Evolutionary conservation across 2,888 invertebrate species (phyloP), one percentile per base, ranked within the genome.

Genomic region (Drosophila diplacantha): DNA sequence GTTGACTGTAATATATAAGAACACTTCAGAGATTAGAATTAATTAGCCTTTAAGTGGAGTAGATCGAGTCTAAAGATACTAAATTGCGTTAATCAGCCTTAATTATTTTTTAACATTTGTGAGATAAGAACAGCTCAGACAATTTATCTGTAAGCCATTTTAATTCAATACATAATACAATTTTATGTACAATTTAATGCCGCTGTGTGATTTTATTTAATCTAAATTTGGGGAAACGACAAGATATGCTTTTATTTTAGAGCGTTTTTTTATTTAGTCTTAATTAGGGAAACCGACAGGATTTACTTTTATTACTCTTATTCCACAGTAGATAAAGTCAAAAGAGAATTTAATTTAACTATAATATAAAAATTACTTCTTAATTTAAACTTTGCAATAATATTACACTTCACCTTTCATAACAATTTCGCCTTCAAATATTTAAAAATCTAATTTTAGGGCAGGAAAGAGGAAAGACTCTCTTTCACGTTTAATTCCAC

Each of bases 341-440:
- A 11, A 18, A 12, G 3, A 18, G 0, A 18, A n/a, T n/a, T n/a
- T n/a, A n/a, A n/a, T n/a, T n/a, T n/a, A n/a, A n/a, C n/a, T n/a
- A n/a, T n/a, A n/a, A 26, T 7, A 7, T 3, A 26, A 7, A 3
- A 43, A 26, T 4, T 11, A 12, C 8, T 4, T 24, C 11, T 4
- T 26, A 2, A 2, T 18, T n/a, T 12, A 1, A 31, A 22, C 3
- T 12, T 20, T 11, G 1, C 7, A 14, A 4, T 9, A 12, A 24
- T 11, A 41, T 12, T 16, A 26, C 2, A 44, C 2, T 20, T 41
- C 41, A 61, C 60, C 60, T 43, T 18, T 16, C 60, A 61, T 60
- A 31, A 18, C 3, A 49, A 24, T 9, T n/a, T n/a, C 1, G 2
- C 16, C 11, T 20, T 32, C 7, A 1, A 14, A 14, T 26, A 6